Base-by-base conservation (phyloP, 2,113 vertebrate species). In the Herpetotheres cachinnans region DNA sequence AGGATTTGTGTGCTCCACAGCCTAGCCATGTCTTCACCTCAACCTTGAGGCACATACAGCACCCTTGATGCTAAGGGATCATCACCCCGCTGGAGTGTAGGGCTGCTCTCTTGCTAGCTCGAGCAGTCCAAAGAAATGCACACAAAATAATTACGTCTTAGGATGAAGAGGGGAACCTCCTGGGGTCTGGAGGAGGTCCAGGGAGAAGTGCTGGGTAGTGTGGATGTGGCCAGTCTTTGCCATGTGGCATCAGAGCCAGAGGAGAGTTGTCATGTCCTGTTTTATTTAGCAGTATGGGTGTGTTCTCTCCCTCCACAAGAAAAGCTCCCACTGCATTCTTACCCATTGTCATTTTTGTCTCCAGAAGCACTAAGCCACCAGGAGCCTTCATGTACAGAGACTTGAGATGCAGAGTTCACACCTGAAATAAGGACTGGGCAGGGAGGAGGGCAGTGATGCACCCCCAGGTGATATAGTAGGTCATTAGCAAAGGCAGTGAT, bases 41-140 rank as follows among this genome's bases (percentile, higher is more conserved):
- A 38, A 20, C 26, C 22, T 55, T 1, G 1, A 70, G 72, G n/a
- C 49, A 36, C 2, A 1, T 62, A 14, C 1, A 2, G 17, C 61
- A 52, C 46, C 26, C 20, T 56, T 24, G 70, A 8, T 56, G 22
- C 47, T 34, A 9, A 63, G 42, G 56, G 32, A n/a, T 19, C 29
- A 3, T 62, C 77, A 49, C 25, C 38, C 21, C 1, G 0, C 62
- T 56, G 70, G 32, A 42, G 82, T 59, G 52, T 52, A n/a, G 34
- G 25, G 44, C 46, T 5, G 2, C 47, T n/a, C 15, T n/a, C 11
- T 67, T 34, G 55, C 49, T 56, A 14, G 26, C 49, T 70, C 62
- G 55, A 11, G 20, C 50, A 77, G 36, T 13, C 49, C 22, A 38
- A 44, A 82, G 42, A 70, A 82, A 44, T 7, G 34, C 71, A 32